Evolutionary conservation across 2,888 invertebrate genomes (phyloP), one percentile per base, ranked within the genome.

Genomic region (Eurois occulta): DNA sequence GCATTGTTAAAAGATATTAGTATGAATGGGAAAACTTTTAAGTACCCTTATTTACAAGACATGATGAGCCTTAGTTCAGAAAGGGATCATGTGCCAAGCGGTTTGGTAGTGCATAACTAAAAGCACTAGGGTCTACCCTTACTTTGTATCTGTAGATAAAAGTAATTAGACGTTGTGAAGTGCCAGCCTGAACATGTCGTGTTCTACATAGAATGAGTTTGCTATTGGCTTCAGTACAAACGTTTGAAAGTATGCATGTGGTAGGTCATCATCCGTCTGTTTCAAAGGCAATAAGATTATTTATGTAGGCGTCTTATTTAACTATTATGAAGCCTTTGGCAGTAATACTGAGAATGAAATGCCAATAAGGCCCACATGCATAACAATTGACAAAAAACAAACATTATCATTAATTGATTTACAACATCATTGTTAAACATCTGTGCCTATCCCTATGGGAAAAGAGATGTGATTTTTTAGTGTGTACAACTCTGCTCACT

Each of bases 251-350:
- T 99, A 99, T 89, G 98, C 98, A 95, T 99, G 99, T 89, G 99
- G 98, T 93, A 98, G 98, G 97, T 99, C 99, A 91, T 99, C 99
- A 96, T 99, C 99, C 90, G 99, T 99, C 99, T 99, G 97, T 94
- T 95, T 94, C 94, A 95, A 96, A 90, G 98, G 97, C 91, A 93
- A 94, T 92, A 93, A 94, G 73, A 86, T 83, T 81, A 69, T 81
- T 86, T 52, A 68, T 71, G 41, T 48, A 69, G 48, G 43, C 11
- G 41, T 65, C 1, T 60, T 60, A 28, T 28, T 32, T 32, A 18
- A 58, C 6, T 28, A 32, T 32, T 60, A 18, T 60, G 18, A 32
- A 60, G 3, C 8, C 16, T 52, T 46, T n/a, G 2, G 35, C 13
- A 67, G 24, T 62, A 43, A 43, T 38, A 21, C 21, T 1, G 1